Base-by-base conservation (phyloP, 2,797 vertebrate species). In the Scyliorhinus canicula region DNA sequence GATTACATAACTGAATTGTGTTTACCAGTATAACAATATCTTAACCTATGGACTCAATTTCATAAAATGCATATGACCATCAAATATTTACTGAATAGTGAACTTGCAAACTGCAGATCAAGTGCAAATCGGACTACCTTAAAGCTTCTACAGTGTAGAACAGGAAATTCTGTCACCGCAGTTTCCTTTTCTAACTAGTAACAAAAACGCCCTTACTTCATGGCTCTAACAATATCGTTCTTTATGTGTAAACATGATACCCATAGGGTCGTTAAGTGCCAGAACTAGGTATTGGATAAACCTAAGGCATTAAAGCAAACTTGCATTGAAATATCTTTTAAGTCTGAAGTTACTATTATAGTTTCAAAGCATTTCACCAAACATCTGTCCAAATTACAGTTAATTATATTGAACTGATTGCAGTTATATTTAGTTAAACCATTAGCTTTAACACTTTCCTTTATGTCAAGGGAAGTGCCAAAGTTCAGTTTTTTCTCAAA, bases 141-240 rank as follows among this genome's bases (percentile, higher is more conserved):
- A 69, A 52, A 31, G 69, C 47, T 71, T 4, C 28, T 52, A 94
- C 67, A 24, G 63, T 71, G 52, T n/a, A 31, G 93, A 94, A 94
- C 93, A 94, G 67, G 93, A 94, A 94, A 94, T 94, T 52, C 67
- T 52, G 67, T 26, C 67, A 71, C 93, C 93, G 1, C 91, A 71
- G 67, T 74, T 94, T 94, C 93, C 93, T 94, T n/a, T 44, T 44
- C 44, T 31, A 69, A 69, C 21, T 94, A 47, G 26, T 67, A 93
- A 93, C n/a, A 93, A 55, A 57, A 67, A 44, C 88, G 8, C 60
- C 60, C 40, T 28, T 47, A 60, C 11, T 50, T 69, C 69, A 35
- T 71, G 47, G 67, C 74, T 31, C 11, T 60, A n/a, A 93, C 63
- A 94, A 94, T 52, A 94, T 71, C n/a, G 93, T 16, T 35, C 67